Evolutionary conservation across 2,113 vertebrate species (phyloP).

Genomic region (Pongo abelii): DNA sequence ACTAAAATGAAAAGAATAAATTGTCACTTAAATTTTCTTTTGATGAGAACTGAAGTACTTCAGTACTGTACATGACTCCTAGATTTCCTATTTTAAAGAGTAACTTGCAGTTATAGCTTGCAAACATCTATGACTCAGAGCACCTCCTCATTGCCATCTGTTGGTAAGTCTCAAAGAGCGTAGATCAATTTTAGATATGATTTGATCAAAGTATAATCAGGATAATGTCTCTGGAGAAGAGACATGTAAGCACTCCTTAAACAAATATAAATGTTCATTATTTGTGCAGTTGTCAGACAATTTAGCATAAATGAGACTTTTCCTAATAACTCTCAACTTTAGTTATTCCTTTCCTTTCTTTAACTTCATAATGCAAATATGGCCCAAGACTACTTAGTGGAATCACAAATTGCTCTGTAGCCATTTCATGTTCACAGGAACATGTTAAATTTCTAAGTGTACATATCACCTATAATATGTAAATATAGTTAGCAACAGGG

Average conservation of each 20-base stretch:
- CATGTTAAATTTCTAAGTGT: slow-evolving; percentile 23
- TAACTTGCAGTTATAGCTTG: background rate
- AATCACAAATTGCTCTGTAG: background rate
- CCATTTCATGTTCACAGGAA: background rate
- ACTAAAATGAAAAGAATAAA: background rate
- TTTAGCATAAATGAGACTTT: background rate
- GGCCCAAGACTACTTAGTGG: too few species aligned
- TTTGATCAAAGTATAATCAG: background rate
- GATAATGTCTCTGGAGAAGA: background rate
- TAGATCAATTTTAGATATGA: background rate
- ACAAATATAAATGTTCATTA: slow-evolving; percentile 13
- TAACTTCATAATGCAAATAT: background rate
- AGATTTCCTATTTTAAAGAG: background rate
- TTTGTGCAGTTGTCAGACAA: background rate
- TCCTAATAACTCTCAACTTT: background rate
- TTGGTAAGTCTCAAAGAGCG: background rate
- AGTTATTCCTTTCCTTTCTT: background rate
- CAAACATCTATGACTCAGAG: background rate
- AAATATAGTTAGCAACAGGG: background rate
- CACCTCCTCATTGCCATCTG: background rate
- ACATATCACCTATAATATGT: background rate
- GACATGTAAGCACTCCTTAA: background rate
- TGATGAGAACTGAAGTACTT: background rate
- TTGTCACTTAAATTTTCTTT: slow-evolving; percentile 24
- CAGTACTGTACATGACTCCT: background rate